Evolutionary conservation across 2,797 vertebrate genomes (phyloP), one percentile per base, ranked within the genome.

Genomic region (Neopelma chrysocephalum): DNA sequence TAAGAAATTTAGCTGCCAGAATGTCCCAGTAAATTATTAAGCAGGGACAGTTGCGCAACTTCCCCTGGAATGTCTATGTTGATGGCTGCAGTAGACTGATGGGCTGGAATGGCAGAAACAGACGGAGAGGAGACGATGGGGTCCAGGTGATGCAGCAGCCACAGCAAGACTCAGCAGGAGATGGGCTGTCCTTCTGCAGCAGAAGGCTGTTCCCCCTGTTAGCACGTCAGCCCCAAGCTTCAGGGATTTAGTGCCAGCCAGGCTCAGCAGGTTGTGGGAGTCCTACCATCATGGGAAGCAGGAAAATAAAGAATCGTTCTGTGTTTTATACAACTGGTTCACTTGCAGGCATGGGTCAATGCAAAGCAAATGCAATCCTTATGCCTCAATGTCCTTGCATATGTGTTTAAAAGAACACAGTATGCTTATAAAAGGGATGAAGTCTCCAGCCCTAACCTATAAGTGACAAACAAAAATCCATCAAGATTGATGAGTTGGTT

Each of bases 11-110:
- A 93, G 90, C 90, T 88, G 70, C 89, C 78, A 95, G 85, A 92
- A 82, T 22, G 25, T 93, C 92, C 84, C 77, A 60, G 95, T 86
- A 93, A 97, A 97, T 91, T 72, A 96, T 97, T 96, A 87, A 89
- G 45, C 40, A 12, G 86, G 43, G 51, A 56, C 12, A 66, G 76
- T 94, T 97, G 90, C 90, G 64, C 90, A 96, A 95, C 83, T 89
- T 92, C 62, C 64, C 68, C 91, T 89, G 95, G 94, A 96, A 97
- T 89, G 92, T 94, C 95, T 95, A 4, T 38, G 76, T 42, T 54
- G 91, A 92, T 94, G 90, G 93, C 85, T 90, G 94, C 6, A 12
- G 93, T 91, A 95, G 86, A 36, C 47, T 92, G 75, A 27, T 2
- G 2, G 58, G 78, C 86, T 89, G 91, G 90, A 97, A 96, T 70